A percentile compares a stretch with the other conserved stretches of the same genome.
Conservation (phyloP, 1,140 invertebrate species). For the Trichogramma pretiosum region DNA sequence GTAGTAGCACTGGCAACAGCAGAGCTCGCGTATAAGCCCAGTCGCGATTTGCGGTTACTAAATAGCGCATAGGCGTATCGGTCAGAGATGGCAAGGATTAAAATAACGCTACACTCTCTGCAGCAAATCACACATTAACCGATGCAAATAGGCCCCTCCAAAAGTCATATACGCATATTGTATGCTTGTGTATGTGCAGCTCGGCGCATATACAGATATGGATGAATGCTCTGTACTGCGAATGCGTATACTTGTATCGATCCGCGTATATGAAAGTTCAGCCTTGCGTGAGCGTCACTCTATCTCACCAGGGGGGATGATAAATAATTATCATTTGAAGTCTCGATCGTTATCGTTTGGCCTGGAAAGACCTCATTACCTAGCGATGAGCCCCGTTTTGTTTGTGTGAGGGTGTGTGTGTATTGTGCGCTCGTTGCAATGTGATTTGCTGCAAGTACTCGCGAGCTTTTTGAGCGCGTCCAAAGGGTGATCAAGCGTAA, state of each 20-base stretch:
- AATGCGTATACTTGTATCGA: too few relatives aligned
- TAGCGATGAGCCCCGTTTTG: constrained; percentile 1
- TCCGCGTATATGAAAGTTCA: too few relatives aligned
- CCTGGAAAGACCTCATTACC: constrained; percentile 4
- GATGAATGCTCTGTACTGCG: too few relatives aligned
- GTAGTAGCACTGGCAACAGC: too few relatives aligned
- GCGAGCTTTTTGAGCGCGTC: too few relatives aligned
- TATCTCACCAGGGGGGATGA: background rate
- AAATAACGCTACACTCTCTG: background rate
- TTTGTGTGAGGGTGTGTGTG: background rate
- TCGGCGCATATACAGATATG: too few relatives aligned
- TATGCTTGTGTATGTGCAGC: too few relatives aligned
- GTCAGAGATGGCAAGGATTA: background rate
- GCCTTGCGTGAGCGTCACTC: background rate
- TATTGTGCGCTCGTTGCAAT: background rate
- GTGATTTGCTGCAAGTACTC: background rate
- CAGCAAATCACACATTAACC: constrained; percentile 8
- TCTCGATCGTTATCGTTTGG: background rate
- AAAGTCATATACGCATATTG: too few relatives aligned
- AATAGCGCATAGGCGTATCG: too few relatives aligned
- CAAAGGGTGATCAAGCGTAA: too few relatives aligned
- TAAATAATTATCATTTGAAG: constrained; percentile 14
- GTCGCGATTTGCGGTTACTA: too few relatives aligned
- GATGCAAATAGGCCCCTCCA: background rate
- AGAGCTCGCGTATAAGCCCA: too few relatives aligned